phyloP scores from a whole-genome alignment of 2,888 invertebrate species.

The Bursaphelenchus okinawaensis region DNA sequence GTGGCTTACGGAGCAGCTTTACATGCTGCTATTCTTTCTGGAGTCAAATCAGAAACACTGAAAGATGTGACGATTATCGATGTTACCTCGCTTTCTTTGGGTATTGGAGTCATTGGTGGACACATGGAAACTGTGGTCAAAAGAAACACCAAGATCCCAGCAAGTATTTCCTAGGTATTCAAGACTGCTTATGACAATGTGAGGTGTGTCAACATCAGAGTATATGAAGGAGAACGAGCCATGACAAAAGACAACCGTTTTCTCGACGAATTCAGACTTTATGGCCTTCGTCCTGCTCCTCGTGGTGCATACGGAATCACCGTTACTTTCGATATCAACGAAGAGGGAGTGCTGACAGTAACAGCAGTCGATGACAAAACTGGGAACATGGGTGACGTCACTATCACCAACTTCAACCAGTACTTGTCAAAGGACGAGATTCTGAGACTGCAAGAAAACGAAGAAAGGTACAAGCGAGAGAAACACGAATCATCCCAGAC shows the following conservation, averaged over 20 bases:
- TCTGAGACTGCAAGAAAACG: constrained; percentile 76
- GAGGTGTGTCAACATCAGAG: constrained; percentile 78
- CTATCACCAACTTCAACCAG: constrained; percentile 77
- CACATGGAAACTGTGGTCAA: constrained; percentile 95
- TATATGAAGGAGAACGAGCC: constrained; percentile 64
- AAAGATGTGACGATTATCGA: constrained; percentile 86
- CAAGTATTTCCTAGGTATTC: constrained; percentile 55
- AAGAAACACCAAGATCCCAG: constrained; percentile 65
- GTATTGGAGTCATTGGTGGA: constrained; percentile 84
- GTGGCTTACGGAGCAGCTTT: constrained; percentile 81
- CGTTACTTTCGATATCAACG: constrained; percentile 64
- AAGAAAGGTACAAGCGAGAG: constrained; percentile 77
- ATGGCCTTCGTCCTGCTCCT: constrained; percentile 87
- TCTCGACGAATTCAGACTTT: constrained; percentile 90
- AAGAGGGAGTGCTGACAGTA: constrained; percentile 90
- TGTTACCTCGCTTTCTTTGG: constrained; percentile 81
- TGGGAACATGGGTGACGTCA: constrained; percentile 61
- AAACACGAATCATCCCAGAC: constrained; percentile 65
- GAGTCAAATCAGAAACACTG: constrained; percentile 66
- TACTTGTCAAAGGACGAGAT: constrained; percentile 74
- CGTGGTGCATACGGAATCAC: constrained; percentile 75
- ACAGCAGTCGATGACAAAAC: constrained; percentile 78
- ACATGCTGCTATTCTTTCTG: constrained; percentile 66
- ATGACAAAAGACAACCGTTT: constrained; percentile 86
- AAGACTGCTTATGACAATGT: constrained; percentile 87